Base-by-base conservation (phyloP, 2,888 invertebrate genomes). In the Chelonus formosanus region DNA sequence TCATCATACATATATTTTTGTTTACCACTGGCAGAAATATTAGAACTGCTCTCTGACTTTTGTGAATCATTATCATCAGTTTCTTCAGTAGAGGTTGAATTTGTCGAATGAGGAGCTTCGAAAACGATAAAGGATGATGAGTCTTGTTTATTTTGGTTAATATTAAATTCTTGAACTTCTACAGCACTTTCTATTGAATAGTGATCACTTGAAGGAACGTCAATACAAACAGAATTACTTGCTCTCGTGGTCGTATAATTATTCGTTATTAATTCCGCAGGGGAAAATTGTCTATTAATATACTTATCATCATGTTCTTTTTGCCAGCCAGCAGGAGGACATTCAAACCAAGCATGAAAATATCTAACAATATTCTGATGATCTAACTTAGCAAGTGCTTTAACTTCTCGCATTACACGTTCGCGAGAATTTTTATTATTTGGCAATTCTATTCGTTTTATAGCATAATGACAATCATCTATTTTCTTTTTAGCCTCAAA, bases 281-380 rank as follows among this genome's bases (percentile, higher is more conserved):
- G 72, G 3, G 76, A 71, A 20, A 76, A 74, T 10, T 73, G 68
- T 32, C 77, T 76, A 36, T 85, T 84, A 74, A 87, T 84, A 87
- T 89, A 89, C 4, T 87, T 82, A 34, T 87, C 87, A 84, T 97
- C 97, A 54, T 91, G 89, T 36, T 89, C 87, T 76, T 94, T 91
- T 83, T 95, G 92, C 96, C 97, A 97, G 5, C 90, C 91, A 5
- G 88, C 86, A 3, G 98, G 97, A 5, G 98, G 97, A 67, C 90
- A 89, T 84, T 98, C 98, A 0, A 96, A 87, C 98, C 98, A 99
- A 0, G 97, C 93, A 86, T 96, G 93, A 84, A 93, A 95, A 85
- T 97, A 99, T 1, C 98, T 88, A 60, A 98, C 98, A 74, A 99
- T 98, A 82, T 97, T 93, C 53, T 91, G 90, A 86, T 99, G 98